Conservation (phyloP, 92 coral and sea anemone species). For the Scolanthus callimorphus region DNA sequence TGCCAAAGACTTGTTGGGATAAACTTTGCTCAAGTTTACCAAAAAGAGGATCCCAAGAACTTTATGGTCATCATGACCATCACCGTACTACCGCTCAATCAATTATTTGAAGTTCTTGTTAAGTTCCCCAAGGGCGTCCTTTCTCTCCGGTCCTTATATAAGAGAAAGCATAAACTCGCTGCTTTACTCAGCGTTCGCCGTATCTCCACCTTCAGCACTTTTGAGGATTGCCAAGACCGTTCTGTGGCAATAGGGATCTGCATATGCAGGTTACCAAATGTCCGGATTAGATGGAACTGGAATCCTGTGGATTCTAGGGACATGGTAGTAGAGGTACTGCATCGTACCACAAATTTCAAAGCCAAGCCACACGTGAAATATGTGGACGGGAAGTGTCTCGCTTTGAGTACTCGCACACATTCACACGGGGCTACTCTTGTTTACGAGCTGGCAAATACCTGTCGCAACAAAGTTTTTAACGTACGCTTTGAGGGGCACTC, state of each 20-base stretch:
- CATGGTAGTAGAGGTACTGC: slow-evolving; percentile 44
- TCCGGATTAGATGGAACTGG: slow-evolving; percentile 25
- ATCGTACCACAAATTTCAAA: slow-evolving; percentile 56
- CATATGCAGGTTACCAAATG: slow-evolving; percentile 45
- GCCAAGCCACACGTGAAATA: slow-evolving; percentile 49
- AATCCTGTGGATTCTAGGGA: slow-evolving; percentile 33
- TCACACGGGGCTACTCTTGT: slow-evolving; percentile 27
- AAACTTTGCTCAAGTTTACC: slow-evolving; percentile 31
- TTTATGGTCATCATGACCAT: slow-evolving; percentile 35
- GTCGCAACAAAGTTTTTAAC: slow-evolving; percentile 35
- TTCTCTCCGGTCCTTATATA: not conserved
- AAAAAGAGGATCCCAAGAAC: slow-evolving; percentile 13
- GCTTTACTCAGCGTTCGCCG: slow-evolving; percentile 41
- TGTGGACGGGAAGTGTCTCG: slow-evolving; percentile 60
- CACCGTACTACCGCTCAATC: slow-evolving; percentile 24
- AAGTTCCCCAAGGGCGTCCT: slow-evolving; percentile 28
- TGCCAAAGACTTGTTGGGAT: slow-evolving; percentile 46
- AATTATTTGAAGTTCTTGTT: slow-evolving; percentile 40
- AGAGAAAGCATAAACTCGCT: slow-evolving; percentile 21
- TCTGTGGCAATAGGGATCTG: slow-evolving; percentile 58
- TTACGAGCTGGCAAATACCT: slow-evolving; percentile 58
- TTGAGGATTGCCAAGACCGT: slow-evolving; percentile 55
- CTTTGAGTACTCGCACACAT: slow-evolving; percentile 60
- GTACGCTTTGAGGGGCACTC: slow-evolving; percentile 51
- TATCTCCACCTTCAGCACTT: slow-evolving; percentile 71